A percentile compares a stretch with the other conserved stretches of the same genome.
phyloP scores from a whole-genome alignment of 2,888 invertebrate genomes.

The Philonicus albiceps region DNA sequence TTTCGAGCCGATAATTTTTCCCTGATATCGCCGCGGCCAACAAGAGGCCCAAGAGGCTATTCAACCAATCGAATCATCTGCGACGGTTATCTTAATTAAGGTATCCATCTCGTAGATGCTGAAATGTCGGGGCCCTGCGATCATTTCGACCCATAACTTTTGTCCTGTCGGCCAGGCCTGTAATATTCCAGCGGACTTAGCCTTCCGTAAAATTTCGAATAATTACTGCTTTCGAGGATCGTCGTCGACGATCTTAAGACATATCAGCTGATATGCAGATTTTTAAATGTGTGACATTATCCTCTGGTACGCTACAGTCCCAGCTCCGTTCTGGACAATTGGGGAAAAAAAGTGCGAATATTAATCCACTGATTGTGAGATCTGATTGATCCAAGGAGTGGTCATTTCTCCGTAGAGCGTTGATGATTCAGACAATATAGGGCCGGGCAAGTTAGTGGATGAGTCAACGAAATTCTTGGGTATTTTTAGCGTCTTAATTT shows the following conservation, averaged over 20 bases:
- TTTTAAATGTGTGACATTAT: slow-evolving; percentile 25
- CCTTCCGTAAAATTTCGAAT: not conserved
- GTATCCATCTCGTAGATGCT: slow-evolving; percentile 32
- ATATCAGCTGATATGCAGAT: slow-evolving; percentile 18
- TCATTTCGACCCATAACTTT: slow-evolving; percentile 39
- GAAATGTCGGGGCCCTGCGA: not conserved
- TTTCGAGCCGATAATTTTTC: slow-evolving; percentile 1
- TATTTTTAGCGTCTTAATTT: not conserved
- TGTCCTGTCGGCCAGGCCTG: slow-evolving; percentile 22
- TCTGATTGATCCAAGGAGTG: not conserved
- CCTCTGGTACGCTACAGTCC: not conserved
- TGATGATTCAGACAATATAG: not conserved
- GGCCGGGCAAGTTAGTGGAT: not conserved
- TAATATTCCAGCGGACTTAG: slow-evolving; percentile 34
- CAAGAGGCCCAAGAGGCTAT: not conserved
- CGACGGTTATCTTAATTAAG: slow-evolving; percentile 38
- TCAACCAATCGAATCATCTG: slow-evolving; percentile 20
- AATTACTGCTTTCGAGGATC: not conserved
- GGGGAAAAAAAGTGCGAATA: not conserved
- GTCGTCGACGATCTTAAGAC: slow-evolving; percentile 2
- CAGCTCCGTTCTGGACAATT: not conserved
- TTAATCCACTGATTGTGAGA: not conserved
- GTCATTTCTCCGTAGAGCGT: not conserved
- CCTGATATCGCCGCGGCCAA: not conserved
- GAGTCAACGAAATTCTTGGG: not conserved